Evolutionary conservation across 1,140 invertebrate species (phyloP).

Genomic region (Papilio polyxenes): DNA sequence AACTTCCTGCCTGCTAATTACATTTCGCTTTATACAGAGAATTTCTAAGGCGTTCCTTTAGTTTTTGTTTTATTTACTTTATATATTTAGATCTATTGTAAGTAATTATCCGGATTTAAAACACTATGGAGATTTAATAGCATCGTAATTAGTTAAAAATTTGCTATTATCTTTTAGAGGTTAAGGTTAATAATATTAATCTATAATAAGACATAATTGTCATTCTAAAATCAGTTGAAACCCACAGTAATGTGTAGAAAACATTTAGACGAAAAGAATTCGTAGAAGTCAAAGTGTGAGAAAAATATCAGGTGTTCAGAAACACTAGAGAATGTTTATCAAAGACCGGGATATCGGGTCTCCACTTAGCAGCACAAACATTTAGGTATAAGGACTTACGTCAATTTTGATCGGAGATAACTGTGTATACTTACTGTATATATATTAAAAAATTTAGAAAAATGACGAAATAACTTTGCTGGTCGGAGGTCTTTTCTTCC

Average conservation of each 20-base stretch:
- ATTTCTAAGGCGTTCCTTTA: not conserved
- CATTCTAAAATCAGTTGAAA: no score
- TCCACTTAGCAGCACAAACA: slow-evolving; percentile 1
- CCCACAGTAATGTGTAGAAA: not conserved
- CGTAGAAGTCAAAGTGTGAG: not conserved
- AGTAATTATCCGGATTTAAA: not conserved
- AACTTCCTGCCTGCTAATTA: not conserved
- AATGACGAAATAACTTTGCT: not conserved
- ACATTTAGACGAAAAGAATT: not conserved
- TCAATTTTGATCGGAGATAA: not conserved
- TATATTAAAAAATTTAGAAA: not conserved
- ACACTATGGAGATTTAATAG: no score
- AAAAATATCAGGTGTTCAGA: not conserved
- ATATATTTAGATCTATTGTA: not conserved
- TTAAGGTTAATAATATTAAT: no score
- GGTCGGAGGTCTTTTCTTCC: no score
- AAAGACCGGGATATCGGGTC: not conserved
- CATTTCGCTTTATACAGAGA: not conserved
- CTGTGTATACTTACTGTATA: not conserved
- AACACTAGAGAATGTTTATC: not conserved
- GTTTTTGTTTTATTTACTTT: not conserved
- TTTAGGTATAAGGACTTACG: not conserved
- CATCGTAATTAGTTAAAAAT: no score
- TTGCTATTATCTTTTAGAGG: no score
- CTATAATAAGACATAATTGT: no score